Percentiles rank a stretch among this genome's conserved stretches.
These are phyloP conservation scores for Hypotaenidia philippensis DNA, from an alignment of 2,797 vertebrate genomes.

Conservation along the genomic window DNA sequence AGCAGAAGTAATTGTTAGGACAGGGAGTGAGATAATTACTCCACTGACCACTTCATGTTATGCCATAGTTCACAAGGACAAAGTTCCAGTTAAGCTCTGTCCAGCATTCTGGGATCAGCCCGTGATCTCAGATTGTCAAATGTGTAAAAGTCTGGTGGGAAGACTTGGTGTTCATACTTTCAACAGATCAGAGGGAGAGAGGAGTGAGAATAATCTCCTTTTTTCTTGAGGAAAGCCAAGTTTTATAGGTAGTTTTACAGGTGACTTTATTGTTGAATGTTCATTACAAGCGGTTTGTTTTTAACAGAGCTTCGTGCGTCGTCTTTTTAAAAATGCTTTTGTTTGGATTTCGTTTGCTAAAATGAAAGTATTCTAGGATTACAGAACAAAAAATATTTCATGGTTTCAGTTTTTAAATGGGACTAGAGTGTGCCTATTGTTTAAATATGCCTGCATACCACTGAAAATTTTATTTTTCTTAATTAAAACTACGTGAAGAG, in stretches of 20 bases:
- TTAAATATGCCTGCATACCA: neutral
- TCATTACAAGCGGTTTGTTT: neutral
- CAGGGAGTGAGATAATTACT: neutral
- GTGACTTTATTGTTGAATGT: neutral
- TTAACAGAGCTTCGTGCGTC: accelerated
- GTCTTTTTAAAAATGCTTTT: neutral
- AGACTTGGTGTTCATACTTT: neutral
- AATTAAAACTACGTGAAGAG: neutral
- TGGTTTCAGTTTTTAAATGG: neutral
- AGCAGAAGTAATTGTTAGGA: neutral
- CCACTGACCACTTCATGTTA: neutral
- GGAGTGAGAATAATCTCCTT: neutral
- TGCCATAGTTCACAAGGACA: neutral
- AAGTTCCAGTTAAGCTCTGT: neutral
- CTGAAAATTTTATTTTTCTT: neutral
- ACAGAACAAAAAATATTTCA: neutral
- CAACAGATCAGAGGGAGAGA: neutral
- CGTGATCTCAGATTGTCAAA: neutral
- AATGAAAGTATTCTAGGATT: neutral
- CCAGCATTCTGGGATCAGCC: neutral
- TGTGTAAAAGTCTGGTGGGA: neutral
- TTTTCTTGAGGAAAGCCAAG: neutral
- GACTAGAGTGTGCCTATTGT: neutral
- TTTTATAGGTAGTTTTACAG: neutral
- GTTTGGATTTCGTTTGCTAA: neutral